These are phyloP conservation scores for Petrocephalus zakoni DNA, from an alignment of 2,113 vertebrate species.

Conservation along the genomic window DNA sequence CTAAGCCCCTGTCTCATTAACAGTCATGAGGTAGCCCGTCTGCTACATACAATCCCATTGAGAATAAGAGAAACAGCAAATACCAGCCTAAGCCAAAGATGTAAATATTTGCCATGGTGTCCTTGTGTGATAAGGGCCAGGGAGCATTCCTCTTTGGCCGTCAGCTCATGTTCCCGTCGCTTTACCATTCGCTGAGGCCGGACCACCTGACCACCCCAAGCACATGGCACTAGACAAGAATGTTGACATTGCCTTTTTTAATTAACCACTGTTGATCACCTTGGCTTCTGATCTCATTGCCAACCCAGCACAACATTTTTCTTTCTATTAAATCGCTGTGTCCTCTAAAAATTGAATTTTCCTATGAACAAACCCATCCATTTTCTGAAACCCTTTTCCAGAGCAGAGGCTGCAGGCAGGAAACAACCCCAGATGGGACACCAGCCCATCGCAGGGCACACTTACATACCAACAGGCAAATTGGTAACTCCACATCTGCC, in stretches of 20 bases:
- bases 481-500: too few relatives aligned
- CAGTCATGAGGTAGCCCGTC: background rate
- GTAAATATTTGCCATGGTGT: background rate
- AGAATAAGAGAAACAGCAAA: background rate
- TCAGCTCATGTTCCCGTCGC: background rate
- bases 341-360: background rate
- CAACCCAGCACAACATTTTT: background rate
- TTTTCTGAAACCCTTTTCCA: too few relatives aligned
- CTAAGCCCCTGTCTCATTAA: background rate
- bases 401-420: too few relatives aligned
- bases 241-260: background rate
- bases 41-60: background rate
- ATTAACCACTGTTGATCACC: background rate
- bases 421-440: too few relatives aligned
- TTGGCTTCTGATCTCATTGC: background rate
- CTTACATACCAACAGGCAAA: too few relatives aligned
- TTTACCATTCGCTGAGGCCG: background rate
- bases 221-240: background rate
- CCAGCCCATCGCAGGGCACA: too few relatives aligned
- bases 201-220: background rate
- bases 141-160: background rate
- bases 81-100: background rate
- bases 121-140: background rate
- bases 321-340: background rate
- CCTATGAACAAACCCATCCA: background rate